Percentiles rank a stretch among this genome's conserved stretches.
These are phyloP conservation scores for Smittia aterrima DNA, from an alignment of 2,888 invertebrate genomes.

Conservation along the genomic window DNA sequence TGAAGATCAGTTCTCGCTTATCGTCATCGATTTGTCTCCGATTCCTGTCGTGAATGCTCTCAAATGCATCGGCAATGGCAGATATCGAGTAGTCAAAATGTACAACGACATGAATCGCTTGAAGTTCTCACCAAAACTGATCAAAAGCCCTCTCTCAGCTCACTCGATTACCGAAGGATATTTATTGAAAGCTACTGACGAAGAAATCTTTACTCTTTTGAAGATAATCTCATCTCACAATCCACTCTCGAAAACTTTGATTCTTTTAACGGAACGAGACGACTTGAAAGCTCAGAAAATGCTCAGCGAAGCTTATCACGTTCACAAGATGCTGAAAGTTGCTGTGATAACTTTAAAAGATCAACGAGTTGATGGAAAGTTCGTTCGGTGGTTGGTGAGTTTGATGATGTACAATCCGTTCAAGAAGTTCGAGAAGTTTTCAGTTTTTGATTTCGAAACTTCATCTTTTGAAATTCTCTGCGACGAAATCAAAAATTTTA, in stretches of 20 bases:
- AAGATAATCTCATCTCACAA: background rate
- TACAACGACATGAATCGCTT: background rate
- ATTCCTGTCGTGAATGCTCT: background rate
- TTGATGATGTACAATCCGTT: background rate
- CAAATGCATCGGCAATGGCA: background rate
- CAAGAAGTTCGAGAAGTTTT: background rate
- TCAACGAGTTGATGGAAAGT: background rate
- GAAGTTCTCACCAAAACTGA: background rate
- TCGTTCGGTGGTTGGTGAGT: background rate
- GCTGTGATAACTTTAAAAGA: background rate
- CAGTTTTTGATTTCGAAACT: background rate
- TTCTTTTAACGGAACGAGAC: background rate
- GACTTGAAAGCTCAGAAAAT: background rate
- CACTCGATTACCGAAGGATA: background rate
- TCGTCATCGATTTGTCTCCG: background rate
- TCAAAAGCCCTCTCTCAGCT: background rate
- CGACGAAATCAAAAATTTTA: no score
- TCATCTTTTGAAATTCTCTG: background rate
- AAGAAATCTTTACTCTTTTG: background rate
- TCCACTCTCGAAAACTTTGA: background rate
- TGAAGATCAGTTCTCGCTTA: background rate
- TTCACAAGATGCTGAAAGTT: background rate
- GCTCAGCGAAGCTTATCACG: background rate
- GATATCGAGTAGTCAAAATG: background rate
- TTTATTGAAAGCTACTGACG: background rate